Evolutionary conservation across 2,797 vertebrate genomes (phyloP).

Genomic region (Schizothorax lantsangensis): DNA sequence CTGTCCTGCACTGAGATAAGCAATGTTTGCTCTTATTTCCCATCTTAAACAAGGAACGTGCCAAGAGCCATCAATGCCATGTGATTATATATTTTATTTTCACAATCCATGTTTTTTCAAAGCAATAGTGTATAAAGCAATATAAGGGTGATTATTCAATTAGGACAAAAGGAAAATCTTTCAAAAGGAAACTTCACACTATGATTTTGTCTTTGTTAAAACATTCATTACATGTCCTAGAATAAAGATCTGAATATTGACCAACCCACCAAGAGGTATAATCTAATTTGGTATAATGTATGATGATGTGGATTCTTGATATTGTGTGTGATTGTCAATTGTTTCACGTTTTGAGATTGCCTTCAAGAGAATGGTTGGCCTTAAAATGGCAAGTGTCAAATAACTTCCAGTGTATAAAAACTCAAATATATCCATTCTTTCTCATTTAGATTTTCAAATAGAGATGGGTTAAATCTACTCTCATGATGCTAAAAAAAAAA

Average conservation of each 20-base stretch:
- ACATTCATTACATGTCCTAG: neutral
- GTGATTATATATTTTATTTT: neutral
- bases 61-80: neutral
- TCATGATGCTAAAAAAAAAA: neutral
- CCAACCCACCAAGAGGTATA: neutral
- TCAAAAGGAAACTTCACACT: neutral
- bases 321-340: neutral
- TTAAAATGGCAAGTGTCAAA: neutral
- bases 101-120: neutral
- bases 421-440: neutral
- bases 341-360: neutral
- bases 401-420: too few species aligned
- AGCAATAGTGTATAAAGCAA: neutral
- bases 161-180: neutral
- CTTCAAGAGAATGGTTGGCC: neutral
- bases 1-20: constrained; percentile 1
- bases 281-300: neutral
- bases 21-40: neutral
- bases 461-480: neutral
- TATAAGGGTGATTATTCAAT: neutral
- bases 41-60: neutral
- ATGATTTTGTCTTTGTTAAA: neutral
- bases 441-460: neutral
- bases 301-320: neutral
- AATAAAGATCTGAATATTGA: neutral